Conservation (phyloP, 2,113 vertebrate species). For the Edolisoma coerulescens region DNA sequence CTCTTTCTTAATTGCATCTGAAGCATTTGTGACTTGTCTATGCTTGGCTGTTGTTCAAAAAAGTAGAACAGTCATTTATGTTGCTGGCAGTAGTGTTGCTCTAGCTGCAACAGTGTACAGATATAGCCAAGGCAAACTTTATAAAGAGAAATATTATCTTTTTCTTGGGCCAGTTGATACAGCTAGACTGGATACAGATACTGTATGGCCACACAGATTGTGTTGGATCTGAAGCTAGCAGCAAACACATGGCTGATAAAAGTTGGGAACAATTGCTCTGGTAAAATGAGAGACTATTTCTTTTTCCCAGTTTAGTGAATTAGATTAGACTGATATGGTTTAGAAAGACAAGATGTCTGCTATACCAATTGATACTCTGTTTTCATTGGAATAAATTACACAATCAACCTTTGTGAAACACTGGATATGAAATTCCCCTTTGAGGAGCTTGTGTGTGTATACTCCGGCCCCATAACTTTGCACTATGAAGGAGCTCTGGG, state of each 20-base stretch:
- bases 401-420: background rate
- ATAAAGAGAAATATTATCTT: background rate
- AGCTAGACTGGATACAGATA: background rate
- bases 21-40: background rate
- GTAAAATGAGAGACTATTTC: background rate
- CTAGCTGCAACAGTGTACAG: background rate
- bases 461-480: background rate
- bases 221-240: background rate
- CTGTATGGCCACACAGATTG: too few relatives aligned
- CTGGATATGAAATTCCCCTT: background rate
- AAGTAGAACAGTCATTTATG: background rate
- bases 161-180: background rate
- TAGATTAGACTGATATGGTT: background rate
- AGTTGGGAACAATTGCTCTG: background rate
- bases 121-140: background rate
- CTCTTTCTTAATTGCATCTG: background rate
- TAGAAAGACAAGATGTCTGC: background rate
- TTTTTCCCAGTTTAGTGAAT: background rate
- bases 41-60: background rate
- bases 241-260: background rate
- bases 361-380: background rate
- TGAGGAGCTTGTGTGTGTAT: background rate
- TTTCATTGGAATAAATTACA: background rate
- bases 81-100: background rate
- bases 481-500: background rate